Evolutionary conservation across 2,888 invertebrate genomes (phyloP).

Genomic region (Pollenia griseotomentosa): DNA sequence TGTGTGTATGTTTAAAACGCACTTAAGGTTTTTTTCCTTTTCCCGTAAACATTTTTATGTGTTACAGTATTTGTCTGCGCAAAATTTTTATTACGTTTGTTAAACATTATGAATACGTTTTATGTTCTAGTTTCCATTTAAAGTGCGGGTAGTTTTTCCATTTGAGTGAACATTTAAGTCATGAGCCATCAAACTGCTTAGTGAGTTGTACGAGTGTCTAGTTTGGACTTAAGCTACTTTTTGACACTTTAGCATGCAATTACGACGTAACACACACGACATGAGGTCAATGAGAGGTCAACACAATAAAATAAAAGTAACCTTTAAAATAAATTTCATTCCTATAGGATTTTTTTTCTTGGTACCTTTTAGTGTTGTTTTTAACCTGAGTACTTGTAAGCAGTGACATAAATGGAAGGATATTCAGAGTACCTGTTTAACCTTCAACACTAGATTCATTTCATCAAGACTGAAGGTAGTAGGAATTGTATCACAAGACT

Average conservation of each 20-base stretch:
- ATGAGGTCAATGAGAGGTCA: slow-evolving; percentile 75
- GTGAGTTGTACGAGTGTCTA: slow-evolving; percentile 23
- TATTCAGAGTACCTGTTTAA: slow-evolving; percentile 15
- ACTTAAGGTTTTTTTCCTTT: slow-evolving; percentile 34
- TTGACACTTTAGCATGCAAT: slow-evolving; percentile 75
- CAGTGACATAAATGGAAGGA: background rate
- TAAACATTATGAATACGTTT: background rate
- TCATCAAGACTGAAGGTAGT: too few relatives aligned
- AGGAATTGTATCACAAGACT: too few relatives aligned
- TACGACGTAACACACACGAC: slow-evolving; percentile 72
- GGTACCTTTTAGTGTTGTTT: slow-evolving; percentile 37
- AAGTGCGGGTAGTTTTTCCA: slow-evolving; percentile 65
- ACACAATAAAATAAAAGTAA: slow-evolving; percentile 7
- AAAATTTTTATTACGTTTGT: slow-evolving; percentile 3
- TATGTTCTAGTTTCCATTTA: slow-evolving; percentile 5
- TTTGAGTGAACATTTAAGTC: slow-evolving; percentile 30
- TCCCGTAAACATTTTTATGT: slow-evolving; percentile 9
- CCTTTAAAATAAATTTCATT: background rate
- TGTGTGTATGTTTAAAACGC: slow-evolving; percentile 38
- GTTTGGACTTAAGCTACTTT: slow-evolving; percentile 65
- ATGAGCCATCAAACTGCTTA: slow-evolving; percentile 42
- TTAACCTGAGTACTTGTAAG: background rate
- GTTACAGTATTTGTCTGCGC: slow-evolving; percentile 11
- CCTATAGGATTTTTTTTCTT: background rate
- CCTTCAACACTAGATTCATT: too few relatives aligned